These are phyloP conservation scores for Cebus imitator DNA, from an alignment of 2,113 vertebrate species.

Conservation along the genomic window DNA sequence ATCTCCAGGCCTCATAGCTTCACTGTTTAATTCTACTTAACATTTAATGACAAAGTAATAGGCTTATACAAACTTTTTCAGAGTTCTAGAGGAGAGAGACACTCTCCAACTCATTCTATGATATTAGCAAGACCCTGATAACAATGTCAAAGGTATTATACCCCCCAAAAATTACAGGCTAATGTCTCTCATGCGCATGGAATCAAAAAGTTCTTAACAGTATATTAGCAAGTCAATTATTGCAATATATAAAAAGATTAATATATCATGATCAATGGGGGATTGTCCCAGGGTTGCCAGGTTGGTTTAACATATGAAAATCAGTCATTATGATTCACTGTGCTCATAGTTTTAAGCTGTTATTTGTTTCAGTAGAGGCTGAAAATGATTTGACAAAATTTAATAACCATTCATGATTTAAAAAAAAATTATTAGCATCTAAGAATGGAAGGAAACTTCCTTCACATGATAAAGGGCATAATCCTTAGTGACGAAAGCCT, in stretches of 20 bases:
- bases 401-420: not conserved
- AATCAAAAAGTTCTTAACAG: slow-evolving; percentile 23
- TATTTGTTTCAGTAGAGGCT: slow-evolving; percentile 28
- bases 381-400: slow-evolving; percentile 50
- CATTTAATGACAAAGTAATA: slow-evolving; percentile 33
- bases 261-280: not conserved
- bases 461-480: not conserved
- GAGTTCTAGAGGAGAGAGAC: not conserved
- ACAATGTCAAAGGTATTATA: slow-evolving; percentile 43
- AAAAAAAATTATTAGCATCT: not conserved
- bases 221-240: slow-evolving; percentile 19
- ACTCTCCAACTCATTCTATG: not conserved
- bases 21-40: not conserved
- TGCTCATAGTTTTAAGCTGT: not conserved
- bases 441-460: not conserved
- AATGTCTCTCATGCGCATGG: not conserved
- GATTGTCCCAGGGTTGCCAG: slow-evolving; percentile 25
- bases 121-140: slow-evolving; percentile 21
- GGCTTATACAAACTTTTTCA: not conserved
- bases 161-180: not conserved
- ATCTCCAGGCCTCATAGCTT: not conserved
- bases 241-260: not conserved
- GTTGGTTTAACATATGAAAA: slow-evolving; percentile 51
- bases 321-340: slow-evolving; percentile 11
- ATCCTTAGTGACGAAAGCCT: not conserved